Percentiles rank a stretch among this genome's conserved stretches.
These are phyloP conservation scores for Enteromius anoplus DNA, from an alignment of 2,797 vertebrate genomes.

Conservation along the genomic window DNA sequence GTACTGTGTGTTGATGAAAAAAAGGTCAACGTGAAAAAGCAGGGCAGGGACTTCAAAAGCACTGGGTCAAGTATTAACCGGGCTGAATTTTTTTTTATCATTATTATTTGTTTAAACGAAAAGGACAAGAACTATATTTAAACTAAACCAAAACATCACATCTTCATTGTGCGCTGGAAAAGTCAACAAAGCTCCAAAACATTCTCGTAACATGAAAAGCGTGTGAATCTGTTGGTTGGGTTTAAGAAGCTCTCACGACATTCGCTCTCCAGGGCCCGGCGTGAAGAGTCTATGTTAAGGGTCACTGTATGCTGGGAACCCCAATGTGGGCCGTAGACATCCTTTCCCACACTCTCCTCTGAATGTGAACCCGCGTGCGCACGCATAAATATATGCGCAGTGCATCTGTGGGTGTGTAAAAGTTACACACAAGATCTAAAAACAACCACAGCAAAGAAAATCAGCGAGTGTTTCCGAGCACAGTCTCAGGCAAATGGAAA, in stretches of 20 bases:
- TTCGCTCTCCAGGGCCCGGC: slow-evolving; percentile 31
- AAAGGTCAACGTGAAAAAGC: not conserved
- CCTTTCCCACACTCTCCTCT: slow-evolving; percentile 54
- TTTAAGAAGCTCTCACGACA: slow-evolving; percentile 45
- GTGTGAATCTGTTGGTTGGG: slow-evolving; percentile 26
- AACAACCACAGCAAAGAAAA: slow-evolving; percentile 27
- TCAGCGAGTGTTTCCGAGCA: not conserved
- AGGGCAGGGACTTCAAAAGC: not conserved
- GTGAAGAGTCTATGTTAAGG: slow-evolving; percentile 17
- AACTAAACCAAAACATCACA: not conserved
- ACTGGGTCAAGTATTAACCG: not conserved
- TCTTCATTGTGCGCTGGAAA: not conserved
- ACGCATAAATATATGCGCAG: not conserved
- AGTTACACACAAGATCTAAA: slow-evolving; percentile 37
- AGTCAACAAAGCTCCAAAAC: slow-evolving; percentile 19
- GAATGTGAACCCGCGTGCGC: slow-evolving; percentile 29
- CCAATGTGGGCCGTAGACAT: slow-evolving; percentile 30
- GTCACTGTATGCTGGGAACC: slow-evolving; percentile 33
- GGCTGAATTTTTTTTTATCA: not conserved
- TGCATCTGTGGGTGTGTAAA: slow-evolving; percentile 37
- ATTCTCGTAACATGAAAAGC: slow-evolving; percentile 28
- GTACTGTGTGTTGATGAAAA: not conserved
- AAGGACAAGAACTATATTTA: not conserved
- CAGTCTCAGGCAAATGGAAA: not conserved
- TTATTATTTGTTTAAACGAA: not conserved